Base-by-base conservation (phyloP, 2,888 invertebrate species). In the Sphinx pinastri region DNA sequence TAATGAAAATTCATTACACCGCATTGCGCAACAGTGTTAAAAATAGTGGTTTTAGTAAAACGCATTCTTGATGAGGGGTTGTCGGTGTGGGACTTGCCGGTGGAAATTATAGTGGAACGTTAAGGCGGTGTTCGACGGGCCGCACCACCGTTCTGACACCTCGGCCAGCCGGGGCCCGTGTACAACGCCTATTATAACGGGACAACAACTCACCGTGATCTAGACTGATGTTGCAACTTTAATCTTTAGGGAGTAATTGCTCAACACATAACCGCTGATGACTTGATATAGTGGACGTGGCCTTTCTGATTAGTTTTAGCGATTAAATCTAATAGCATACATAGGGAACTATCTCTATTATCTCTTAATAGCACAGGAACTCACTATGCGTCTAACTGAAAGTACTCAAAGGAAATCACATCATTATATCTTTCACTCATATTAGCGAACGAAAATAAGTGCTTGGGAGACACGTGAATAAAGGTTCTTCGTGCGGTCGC, bases 121-220 rank as follows among this genome's bases (percentile, higher is more conserved):
- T 74, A 76, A 81, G 83, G 86, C 84, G 81, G 82, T 79, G 77
- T 79, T 75, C 74, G 74, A 74, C 79, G 75, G 79, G 78, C 78
- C 77, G 72, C 78, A 80, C 83, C 81, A 79, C 74, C 75, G 82
- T 76, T 83, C 89, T 88, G 92, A 92, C 92, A 92, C 91, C 88
- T 89, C 84, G 79, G 79, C 79, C 84, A 79, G 78, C 83, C 80
- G 76, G 75, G 73, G 76, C 81, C 77, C 80, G 80, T 78, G 81
- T 80, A 83, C 79, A 77, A 71, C 76, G 81, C 83, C 87, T 86
- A 91, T 93, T 92, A 92, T 93, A 92, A 92, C 92, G 92, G 92
- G 85, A 88, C 82, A 75, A 77, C 77, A 81, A 78, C 82, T 82
- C 81, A 83, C 81, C 81, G 78, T 74, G 78, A 76, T 78, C 75